phyloP scores from a whole-genome alignment of 1,140 invertebrate genomes.

The Dinothrombium tinctorium region DNA sequence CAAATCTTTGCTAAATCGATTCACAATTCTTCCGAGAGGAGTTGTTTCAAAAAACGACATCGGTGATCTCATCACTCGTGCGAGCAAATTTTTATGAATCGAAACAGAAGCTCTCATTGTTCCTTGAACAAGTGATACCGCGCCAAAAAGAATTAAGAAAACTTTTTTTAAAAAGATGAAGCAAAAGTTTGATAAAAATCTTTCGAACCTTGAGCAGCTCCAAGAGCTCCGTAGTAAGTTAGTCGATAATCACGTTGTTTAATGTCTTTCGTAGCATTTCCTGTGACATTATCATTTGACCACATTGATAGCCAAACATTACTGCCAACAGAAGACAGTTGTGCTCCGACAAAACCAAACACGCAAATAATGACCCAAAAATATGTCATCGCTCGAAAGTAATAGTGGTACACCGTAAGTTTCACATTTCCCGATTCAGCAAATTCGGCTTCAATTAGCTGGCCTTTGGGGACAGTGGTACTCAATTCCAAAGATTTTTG shows the following conservation, averaged over 20 bases:
- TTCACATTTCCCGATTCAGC: constrained; percentile 8
- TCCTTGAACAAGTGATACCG: background rate
- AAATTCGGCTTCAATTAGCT: constrained; percentile 54
- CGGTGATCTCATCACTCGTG: constrained; percentile 19
- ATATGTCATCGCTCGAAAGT: background rate
- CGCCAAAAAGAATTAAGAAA: background rate
- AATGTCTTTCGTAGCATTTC: background rate
- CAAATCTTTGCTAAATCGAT: constrained; percentile 28
- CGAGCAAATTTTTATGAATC: constrained; percentile 17
- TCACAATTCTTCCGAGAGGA: constrained; percentile 30
- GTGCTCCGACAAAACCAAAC: constrained; percentile 11
- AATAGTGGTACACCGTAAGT: constrained; percentile 3
- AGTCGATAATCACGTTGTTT: background rate
- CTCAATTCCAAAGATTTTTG: background rate
- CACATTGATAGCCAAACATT: constrained; percentile 22
- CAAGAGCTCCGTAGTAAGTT: background rate
- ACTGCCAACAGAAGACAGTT: constrained; percentile 26
- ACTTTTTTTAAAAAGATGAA: background rate
- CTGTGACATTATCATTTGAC: constrained; percentile 19
- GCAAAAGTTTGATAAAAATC: background rate
- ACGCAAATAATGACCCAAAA: constrained; percentile 11
- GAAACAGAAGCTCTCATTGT: constrained; percentile 9
- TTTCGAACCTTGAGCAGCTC: background rate
- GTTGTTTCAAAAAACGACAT: constrained; percentile 26
- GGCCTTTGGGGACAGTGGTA: constrained; percentile 17